Conservation (phyloP, 2,888 invertebrate genomes). For the Polydesmus complanatus region DNA sequence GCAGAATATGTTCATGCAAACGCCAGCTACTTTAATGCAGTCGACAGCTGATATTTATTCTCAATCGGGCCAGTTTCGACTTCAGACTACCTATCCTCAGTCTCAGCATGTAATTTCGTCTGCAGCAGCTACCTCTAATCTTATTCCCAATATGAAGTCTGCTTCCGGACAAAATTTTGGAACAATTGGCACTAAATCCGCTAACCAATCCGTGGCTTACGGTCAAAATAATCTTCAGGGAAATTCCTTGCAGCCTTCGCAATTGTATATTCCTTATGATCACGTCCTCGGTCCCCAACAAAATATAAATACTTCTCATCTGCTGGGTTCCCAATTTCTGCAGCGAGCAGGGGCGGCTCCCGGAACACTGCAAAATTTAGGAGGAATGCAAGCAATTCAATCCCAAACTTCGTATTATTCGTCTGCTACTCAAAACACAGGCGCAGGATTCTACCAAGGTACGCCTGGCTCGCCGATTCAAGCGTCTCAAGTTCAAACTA, state of each 20-base stretch:
- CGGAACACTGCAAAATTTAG: conserved; percentile 31
- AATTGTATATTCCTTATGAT: conserved; percentile 47
- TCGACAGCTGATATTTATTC: conserved; percentile 53
- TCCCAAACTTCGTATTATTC: conserved; percentile 42
- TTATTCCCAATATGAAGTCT: conserved; percentile 78
- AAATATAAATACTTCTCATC: conserved; percentile 35
- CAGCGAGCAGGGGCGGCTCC: conserved; percentile 42
- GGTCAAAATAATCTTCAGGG: conserved; percentile 13
- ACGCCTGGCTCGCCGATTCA: conserved; percentile 24
- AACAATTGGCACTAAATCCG: conserved; percentile 54
- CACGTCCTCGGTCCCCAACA: conserved; percentile 33
- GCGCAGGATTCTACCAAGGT: conserved; percentile 26
- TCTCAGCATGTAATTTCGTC: conserved; percentile 59
- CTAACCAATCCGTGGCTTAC: conserved; percentile 8
- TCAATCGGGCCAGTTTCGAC: conserved; percentile 46
- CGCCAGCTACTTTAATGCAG: conserved; percentile 37
- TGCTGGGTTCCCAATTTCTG: conserved; percentile 48
- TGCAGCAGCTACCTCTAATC: conserved; percentile 54
- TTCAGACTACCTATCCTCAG: conserved; percentile 48
- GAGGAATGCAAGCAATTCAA: conserved; percentile 35
- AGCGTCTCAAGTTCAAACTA: conserved; percentile 30
- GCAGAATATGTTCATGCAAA: conserved; percentile 38
- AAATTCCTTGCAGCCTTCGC: conserved; percentile 25
- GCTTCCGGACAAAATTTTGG: conserved; percentile 51
- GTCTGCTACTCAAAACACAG: conserved; percentile 11